A percentile compares a stretch with the other conserved stretches of the same genome.
Evolutionary conservation across 2,113 vertebrate genomes (phyloP).

Genomic region (Vireo altiloquus): DNA sequence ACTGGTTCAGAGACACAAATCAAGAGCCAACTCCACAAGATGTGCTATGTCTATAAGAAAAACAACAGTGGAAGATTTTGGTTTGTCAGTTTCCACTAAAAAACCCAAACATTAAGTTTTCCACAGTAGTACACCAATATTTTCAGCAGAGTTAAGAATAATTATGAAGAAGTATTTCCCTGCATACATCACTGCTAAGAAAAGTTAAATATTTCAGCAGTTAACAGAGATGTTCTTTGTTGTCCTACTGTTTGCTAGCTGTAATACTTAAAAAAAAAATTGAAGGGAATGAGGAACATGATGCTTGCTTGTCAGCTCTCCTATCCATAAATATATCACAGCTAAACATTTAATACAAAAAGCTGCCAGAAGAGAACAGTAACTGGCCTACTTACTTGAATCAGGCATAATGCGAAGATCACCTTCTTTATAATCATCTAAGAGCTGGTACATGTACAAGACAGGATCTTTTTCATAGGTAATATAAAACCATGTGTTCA

Average conservation of each 20-base stretch:
- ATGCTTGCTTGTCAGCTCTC: background rate
- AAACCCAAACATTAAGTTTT: background rate
- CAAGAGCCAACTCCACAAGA: background rate
- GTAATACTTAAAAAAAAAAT: background rate
- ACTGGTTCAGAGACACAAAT: background rate
- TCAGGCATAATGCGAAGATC: slow-evolving; percentile 97
- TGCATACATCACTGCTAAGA: background rate
- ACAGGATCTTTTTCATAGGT: slow-evolving; percentile 97
- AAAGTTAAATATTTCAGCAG: background rate
- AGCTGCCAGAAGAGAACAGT: background rate
- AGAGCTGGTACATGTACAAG: slow-evolving; percentile 97
- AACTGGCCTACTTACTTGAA: slow-evolving; percentile 82
- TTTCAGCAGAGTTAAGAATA: background rate
- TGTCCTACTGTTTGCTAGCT: background rate
- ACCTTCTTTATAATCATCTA: slow-evolving; percentile 97
- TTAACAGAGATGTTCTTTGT: background rate
- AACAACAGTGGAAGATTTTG: background rate
- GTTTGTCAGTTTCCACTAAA: background rate
- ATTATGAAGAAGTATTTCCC: background rate
- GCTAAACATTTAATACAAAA: background rate
- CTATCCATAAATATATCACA: background rate
- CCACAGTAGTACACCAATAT: background rate
- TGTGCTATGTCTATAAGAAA: background rate
- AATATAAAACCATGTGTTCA: slow-evolving; percentile 99
- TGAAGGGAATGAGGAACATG: background rate